Evolutionary conservation across 2,888 invertebrate genomes (phyloP).

Genomic region (Ganaspis brasiliensis): DNA sequence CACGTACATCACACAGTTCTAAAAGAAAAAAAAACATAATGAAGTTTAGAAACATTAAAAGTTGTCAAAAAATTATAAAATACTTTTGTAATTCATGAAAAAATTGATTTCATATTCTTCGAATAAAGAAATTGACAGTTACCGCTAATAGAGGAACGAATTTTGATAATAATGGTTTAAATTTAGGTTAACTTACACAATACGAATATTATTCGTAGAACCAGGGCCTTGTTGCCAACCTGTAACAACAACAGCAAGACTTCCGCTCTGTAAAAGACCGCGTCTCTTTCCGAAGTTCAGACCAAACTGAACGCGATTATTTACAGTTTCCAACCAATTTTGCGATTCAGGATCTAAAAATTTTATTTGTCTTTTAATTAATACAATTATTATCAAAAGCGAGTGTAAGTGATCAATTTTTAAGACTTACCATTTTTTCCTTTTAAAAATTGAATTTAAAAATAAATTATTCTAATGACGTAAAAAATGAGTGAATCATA

Average conservation of each 20-base stretch:
- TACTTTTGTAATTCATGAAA: no score
- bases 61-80: no score
- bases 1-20: slow-evolving; percentile 72
- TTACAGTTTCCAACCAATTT: slow-evolving; percentile 96
- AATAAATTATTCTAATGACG: no score
- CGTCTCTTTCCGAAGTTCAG: slow-evolving; percentile 92
- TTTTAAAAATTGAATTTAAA: no score
- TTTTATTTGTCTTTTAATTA: slow-evolving; percentile 26
- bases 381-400: no score
- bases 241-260: slow-evolving; percentile 95
- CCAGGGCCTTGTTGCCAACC: slow-evolving; percentile 98
- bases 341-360: slow-evolving; percentile 83
- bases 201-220: slow-evolving; percentile 97
- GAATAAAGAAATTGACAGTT: no score
- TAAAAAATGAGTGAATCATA: slow-evolving; percentile 47
- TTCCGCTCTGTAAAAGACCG: slow-evolving; percentile 92
- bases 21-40: slow-evolving; percentile 62
- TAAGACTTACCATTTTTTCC: no score
- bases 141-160: no score
- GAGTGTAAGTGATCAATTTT: no score
- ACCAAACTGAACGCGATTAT: slow-evolving; percentile 92
- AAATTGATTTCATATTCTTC: no score
- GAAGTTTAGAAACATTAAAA: no score
- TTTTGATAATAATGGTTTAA: slow-evolving; percentile 58
- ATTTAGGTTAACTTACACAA: slow-evolving; percentile 88